Evolutionary conservation across 2,888 invertebrate genomes (phyloP).

Genomic region (Encarsia formosa): DNA sequence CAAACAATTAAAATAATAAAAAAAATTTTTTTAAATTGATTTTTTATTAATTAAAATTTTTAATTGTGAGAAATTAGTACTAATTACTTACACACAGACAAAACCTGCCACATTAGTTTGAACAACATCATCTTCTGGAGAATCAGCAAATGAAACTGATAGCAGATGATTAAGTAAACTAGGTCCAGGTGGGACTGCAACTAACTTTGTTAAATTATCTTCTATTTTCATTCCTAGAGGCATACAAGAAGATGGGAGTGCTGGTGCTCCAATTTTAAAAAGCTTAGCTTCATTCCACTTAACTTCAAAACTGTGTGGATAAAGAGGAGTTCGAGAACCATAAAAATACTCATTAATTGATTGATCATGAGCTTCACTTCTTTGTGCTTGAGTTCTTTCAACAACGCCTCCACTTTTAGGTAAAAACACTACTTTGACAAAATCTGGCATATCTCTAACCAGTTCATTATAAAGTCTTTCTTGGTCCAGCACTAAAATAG

Average conservation of each 20-base stretch:
- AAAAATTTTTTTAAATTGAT: constrained; percentile 1
- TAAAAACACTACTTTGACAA: constrained; percentile 83
- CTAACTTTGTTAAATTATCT: constrained; percentile 87
- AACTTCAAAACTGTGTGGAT: constrained; percentile 92
- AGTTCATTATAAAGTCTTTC: constrained; percentile 93
- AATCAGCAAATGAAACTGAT: constrained; percentile 82
- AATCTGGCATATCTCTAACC: constrained; percentile 86
- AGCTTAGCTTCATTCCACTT: constrained; percentile 86
- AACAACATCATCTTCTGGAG: constrained; percentile 78
- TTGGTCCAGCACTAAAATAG: constrained; percentile 92
- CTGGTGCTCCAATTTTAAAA: constrained; percentile 91
- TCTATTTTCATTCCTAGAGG: constrained; percentile 92
- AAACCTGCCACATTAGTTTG: constrained; percentile 86
- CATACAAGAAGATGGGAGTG: constrained; percentile 91
- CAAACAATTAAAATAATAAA: neutral
- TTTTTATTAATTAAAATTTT: neutral
- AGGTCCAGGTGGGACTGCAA: constrained; percentile 71
- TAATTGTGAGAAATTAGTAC: constrained; percentile 8
- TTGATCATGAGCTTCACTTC: constrained; percentile 73
- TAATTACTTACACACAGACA: constrained; percentile 82
- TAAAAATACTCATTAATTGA: constrained; percentile 94
- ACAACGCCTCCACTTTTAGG: constrained; percentile 98
- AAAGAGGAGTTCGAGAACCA: constrained; percentile 74
- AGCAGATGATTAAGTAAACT: constrained; percentile 83
- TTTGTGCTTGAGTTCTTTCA: constrained; percentile 69